Evolutionary conservation across 2,113 vertebrate genomes (phyloP).

Genomic region (Epinephelus cyanopodus): DNA sequence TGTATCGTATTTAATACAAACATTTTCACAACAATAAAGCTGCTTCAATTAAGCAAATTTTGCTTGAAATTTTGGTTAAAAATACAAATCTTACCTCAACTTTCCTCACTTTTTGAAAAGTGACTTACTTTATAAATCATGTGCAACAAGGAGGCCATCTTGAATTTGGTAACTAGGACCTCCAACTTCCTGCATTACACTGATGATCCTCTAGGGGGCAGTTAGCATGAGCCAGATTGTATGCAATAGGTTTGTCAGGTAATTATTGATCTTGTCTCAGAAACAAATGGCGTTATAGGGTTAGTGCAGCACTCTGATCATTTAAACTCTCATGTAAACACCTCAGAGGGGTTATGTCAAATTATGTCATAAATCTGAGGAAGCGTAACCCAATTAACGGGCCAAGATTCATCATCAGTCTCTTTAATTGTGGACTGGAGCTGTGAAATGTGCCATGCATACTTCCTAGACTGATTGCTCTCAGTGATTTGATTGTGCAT

Average conservation of each 20-base stretch:
- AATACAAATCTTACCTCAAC: no score
- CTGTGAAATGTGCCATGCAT: conserved; percentile 38
- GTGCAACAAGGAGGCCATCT: not conserved
- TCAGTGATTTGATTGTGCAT: conserved; percentile 40
- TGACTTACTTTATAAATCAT: no score
- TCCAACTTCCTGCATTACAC: not conserved
- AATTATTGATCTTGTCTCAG: conserved; percentile 8
- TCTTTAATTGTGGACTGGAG: conserved; percentile 60
- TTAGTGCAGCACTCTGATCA: conserved; percentile 39
- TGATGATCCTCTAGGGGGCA: not conserved
- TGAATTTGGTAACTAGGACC: not conserved
- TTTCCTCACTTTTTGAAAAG: no score
- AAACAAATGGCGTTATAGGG: not conserved
- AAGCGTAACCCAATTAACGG: conserved; percentile 59
- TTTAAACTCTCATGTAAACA: conserved; percentile 64
- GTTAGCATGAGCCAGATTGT: not conserved
- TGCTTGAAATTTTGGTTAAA: no score
- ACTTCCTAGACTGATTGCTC: conserved; percentile 41
- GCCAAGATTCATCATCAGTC: conserved; percentile 58
- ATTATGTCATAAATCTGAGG: conserved; percentile 63
- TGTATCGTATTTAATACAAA: no score
- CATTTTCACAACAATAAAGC: no score
- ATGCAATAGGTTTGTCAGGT: not conserved
- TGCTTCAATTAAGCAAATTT: no score
- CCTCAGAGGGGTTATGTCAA: conserved; percentile 44